Base-by-base conservation (phyloP, 2,113 vertebrate genomes). In the Tetrax tetrax region DNA sequence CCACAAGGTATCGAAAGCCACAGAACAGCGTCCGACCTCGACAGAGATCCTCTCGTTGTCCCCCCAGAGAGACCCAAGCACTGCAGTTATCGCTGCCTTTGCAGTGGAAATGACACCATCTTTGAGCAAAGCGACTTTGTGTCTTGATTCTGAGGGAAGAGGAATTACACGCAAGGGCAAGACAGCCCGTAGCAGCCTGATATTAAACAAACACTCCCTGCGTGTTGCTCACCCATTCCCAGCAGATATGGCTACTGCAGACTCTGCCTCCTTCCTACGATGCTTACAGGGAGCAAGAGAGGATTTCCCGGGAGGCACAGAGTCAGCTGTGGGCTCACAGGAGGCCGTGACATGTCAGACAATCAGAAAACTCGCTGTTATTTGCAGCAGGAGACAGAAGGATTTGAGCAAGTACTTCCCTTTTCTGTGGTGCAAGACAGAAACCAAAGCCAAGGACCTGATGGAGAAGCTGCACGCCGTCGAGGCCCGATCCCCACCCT, bases 341-440 rank as follows among this genome's bases (percentile, higher is more conserved):
- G 45, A 43, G 50, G 61, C 50, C 0, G 0, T 18, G 63, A 29
- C 50, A 21, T 0, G 6, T 31, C 64, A 71, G 43, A 45, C 11
- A 7, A 60, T 10, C 70, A 45, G 13, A 18, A 50, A 80, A 4
- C 35, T 53, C 12, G 0, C 51, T 56, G 38, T 10, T n/a, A 24
- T 4, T 53, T 75, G n/a, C 57, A 12, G 51, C 2, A 0, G 27
- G 33, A 59, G 13, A 21, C 22, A 47, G 14, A 18, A 28, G 14
- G 41, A 51, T 59, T 54, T 31, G 47, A 61, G 31, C 15, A 18
- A 60, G 45, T 5, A 1, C 27, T 66, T 59, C 43, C 25, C 2
- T 11, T 14, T 45, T n/a, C 79, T 38, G 31, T 10, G 10, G 9
- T 31, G 37, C 29, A 65, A 82, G 28, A 59, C 8, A 63, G 13